A percentile compares a stretch with the other conserved stretches of the same genome.
Evolutionary conservation across 2,797 vertebrate genomes (phyloP).

Genomic region (Manis javanica): DNA sequence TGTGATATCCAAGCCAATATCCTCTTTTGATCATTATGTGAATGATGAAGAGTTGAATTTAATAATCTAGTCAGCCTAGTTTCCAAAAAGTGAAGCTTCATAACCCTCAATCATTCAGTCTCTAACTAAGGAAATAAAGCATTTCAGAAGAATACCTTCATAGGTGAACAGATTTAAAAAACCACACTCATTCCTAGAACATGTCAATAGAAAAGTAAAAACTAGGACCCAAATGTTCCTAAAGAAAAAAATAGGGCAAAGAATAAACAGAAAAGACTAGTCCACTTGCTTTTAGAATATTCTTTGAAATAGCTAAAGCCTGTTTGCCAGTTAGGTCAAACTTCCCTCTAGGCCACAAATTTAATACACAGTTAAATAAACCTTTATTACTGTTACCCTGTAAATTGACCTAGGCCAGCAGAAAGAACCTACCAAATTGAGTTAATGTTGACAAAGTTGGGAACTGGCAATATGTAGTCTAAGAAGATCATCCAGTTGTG

Average conservation of each 20-base stretch:
- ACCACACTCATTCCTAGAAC: not conserved
- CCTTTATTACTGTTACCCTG: conserved; percentile 39
- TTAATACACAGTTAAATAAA: conserved; percentile 55
- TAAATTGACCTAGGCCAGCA: not conserved
- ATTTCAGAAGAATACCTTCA: conserved; percentile 25
- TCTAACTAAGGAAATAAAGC: conserved; percentile 40
- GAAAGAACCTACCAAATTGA: conserved; percentile 32
- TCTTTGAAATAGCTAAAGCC: conserved; percentile 28
- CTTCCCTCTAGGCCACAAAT: conserved; percentile 25
- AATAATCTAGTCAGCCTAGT: not conserved
- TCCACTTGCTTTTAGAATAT: conserved; percentile 21
- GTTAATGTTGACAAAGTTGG: conserved; percentile 20
- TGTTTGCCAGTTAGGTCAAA: not conserved
- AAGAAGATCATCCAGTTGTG: conserved; percentile 54
- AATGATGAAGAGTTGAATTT: conserved; percentile 41
- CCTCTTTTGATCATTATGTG: not conserved
- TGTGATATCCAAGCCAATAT: not conserved
- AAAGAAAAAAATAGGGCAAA: not conserved
- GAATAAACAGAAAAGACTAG: not conserved
- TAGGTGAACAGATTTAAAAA: not conserved
- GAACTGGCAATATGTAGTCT: not conserved
- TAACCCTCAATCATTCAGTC: not conserved
- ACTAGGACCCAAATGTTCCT: not conserved
- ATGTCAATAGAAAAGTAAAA: conserved; percentile 7
- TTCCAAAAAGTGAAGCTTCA: conserved; percentile 50